phyloP scores from a whole-genome alignment of 92 coral and sea anemone genomes.

The Epizoanthus illoricatus region DNA sequence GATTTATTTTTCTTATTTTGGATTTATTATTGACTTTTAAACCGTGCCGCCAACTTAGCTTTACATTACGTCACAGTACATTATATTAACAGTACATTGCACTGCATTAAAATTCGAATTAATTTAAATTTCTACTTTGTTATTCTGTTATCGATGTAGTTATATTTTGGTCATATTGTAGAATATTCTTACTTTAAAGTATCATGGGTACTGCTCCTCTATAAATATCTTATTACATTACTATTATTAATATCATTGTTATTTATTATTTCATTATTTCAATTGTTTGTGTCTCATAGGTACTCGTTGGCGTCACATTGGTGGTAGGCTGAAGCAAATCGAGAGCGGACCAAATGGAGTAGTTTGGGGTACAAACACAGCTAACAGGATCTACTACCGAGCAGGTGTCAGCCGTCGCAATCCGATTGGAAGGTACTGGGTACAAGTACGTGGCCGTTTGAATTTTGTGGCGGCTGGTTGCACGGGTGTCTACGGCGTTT shows the following conservation, averaged over 20 bases:
- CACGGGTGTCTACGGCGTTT: slow-evolving; percentile 8
- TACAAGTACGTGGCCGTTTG: slow-evolving; percentile 13
- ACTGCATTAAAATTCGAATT: too few relatives aligned
- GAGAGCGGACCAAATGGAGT: slow-evolving; percentile 41
- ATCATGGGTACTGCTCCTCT: too few relatives aligned
- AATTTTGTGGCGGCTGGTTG: slow-evolving; percentile 19
- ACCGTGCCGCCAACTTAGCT: too few relatives aligned
- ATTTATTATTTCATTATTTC: too few relatives aligned
- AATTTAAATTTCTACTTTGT: too few relatives aligned
- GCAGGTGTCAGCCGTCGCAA: slow-evolving; percentile 25
- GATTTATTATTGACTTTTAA: too few relatives aligned
- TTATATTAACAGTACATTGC: too few relatives aligned
- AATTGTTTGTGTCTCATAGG: slow-evolving; percentile 6
- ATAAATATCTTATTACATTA: neutral
- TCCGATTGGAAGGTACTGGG: slow-evolving; percentile 28
- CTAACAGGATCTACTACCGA: slow-evolving; percentile 34
- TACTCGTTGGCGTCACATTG: slow-evolving; percentile 2
- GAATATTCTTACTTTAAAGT: too few relatives aligned
- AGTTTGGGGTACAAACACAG: slow-evolving; percentile 39
- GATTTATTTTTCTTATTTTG: too few relatives aligned
- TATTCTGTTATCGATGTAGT: too few relatives aligned
- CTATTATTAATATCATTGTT: neutral
- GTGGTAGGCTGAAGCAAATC: slow-evolving; percentile 39
- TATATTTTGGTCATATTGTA: too few relatives aligned
- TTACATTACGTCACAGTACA: too few relatives aligned